A percentile compares a stretch with the other conserved stretches of the same genome.
phyloP scores from a whole-genome alignment of 1,140 invertebrate species.

The Atta colombica region DNA sequence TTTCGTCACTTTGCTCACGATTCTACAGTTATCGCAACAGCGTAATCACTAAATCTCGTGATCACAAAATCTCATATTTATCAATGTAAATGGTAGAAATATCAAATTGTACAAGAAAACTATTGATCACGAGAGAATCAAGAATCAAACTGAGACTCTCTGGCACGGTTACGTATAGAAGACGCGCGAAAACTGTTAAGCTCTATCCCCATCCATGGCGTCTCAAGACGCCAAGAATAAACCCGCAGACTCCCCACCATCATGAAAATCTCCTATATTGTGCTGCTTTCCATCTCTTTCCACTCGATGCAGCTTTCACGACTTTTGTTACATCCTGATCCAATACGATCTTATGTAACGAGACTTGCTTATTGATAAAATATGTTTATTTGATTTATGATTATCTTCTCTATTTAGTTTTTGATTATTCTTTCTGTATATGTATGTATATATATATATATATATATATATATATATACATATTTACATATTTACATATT shows the following conservation, averaged over 20 bases:
- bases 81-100: not conserved
- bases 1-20: constrained; percentile 23
- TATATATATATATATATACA: too few relatives aligned
- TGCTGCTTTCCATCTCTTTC: constrained; percentile 49
- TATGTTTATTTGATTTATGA: not conserved
- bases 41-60: not conserved
- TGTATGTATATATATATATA: too few relatives aligned
- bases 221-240: constrained; percentile 83
- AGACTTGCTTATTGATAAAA: not conserved
- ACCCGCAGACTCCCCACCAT: constrained; percentile 77
- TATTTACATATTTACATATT: constrained; percentile 8
- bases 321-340: constrained; percentile 12
- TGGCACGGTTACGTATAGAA: constrained; percentile 60
- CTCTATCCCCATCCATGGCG: constrained; percentile 77
- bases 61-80: constrained; percentile 12
- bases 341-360: not conserved
- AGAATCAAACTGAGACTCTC: constrained; percentile 49
- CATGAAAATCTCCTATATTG: constrained; percentile 69
- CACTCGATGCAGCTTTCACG: constrained; percentile 20
- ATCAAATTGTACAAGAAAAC: constrained; percentile 29
- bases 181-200: constrained; percentile 79
- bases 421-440: constrained; percentile 14
- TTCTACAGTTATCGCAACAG: not conserved
- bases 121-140: constrained; percentile 62
- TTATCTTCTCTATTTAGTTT: not conserved